Evolutionary conservation across 1,140 invertebrate species (phyloP).

Genomic region (Drosophila serrata): DNA sequence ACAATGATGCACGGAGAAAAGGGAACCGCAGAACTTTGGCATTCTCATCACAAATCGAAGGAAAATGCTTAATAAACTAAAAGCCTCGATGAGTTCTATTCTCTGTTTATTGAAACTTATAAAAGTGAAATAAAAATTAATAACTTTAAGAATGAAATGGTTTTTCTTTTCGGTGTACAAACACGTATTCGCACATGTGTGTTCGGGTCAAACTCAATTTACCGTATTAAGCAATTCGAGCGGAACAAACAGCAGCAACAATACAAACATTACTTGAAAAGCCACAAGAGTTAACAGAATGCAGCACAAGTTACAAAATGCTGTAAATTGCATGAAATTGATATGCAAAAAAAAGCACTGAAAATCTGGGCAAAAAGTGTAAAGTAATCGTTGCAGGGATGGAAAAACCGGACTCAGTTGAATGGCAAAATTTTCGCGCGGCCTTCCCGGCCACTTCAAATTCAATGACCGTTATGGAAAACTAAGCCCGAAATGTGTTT

Average conservation of each 20-base stretch:
- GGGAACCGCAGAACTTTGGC: background rate
- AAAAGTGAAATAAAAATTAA: background rate
- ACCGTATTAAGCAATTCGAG: constrained; percentile 50
- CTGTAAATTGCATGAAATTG: constrained; percentile 50
- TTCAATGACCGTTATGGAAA: constrained; percentile 63
- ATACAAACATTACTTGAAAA: constrained; percentile 20
- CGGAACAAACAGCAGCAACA: constrained; percentile 31
- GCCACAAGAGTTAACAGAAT: constrained; percentile 46
- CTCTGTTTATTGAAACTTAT: background rate
- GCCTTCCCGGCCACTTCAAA: constrained; percentile 33
- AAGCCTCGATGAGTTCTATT: no score
- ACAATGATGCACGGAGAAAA: constrained; percentile 13
- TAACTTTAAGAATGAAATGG: background rate
- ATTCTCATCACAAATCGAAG: background rate
- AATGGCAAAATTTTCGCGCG: constrained; percentile 4
- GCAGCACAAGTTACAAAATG: constrained; percentile 43
- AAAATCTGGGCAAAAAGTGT: constrained; percentile 16
- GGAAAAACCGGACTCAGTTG: background rate
- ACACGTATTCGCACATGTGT: constrained; percentile 1
- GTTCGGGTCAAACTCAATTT: constrained; percentile 50
- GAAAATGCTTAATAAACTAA: background rate
- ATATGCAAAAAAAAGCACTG: constrained; percentile 27
- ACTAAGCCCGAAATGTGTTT: constrained; percentile 64
- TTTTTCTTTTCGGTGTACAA: background rate
- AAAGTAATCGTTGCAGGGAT: background rate